Conservation (phyloP, 2,113 vertebrate genomes). For the Nerophis lumbriciformis region DNA sequence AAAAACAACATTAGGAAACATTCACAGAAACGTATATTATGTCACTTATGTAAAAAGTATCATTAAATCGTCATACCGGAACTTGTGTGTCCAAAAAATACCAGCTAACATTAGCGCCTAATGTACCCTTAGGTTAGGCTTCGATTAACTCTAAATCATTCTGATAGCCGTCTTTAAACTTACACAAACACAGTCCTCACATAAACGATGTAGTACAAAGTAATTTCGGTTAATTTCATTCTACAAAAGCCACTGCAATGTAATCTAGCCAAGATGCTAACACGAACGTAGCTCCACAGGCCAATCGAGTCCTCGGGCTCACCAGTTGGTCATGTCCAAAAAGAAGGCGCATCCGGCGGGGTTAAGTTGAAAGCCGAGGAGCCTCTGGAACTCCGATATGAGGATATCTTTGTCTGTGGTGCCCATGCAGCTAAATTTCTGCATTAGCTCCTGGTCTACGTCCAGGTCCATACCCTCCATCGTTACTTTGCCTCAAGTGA, state of each 20-base stretch:
- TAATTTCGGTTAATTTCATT: too few species aligned
- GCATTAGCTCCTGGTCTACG: constrained; percentile 90
- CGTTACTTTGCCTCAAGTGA: constrained; percentile 53
- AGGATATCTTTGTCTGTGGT: constrained; percentile 93
- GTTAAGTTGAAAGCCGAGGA: constrained; percentile 92
- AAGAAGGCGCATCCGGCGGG: constrained; percentile 95
- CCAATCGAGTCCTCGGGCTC: constrained; percentile 69
- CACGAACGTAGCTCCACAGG: constrained; percentile 34
- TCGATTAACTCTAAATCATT: not conserved
- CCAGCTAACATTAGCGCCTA: not conserved
- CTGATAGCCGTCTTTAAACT: not conserved
- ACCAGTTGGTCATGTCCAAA: constrained; percentile 98
- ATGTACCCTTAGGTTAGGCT: not conserved
- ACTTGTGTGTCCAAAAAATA: not conserved
- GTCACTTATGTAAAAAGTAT: not conserved
- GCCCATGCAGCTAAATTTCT: constrained; percentile 95
- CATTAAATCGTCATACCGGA: not conserved
- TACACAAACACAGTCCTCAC: not conserved
- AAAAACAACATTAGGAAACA: too few species aligned
- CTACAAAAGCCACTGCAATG: not conserved
- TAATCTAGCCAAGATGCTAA: not conserved
- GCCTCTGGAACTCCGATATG: constrained; percentile 90
- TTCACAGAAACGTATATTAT: too few species aligned
- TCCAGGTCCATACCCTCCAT: constrained; percentile 95
- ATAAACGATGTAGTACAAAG: not conserved